Conservation (phyloP, 2,797 vertebrate genomes). For the Macropus fuliginosus region DNA sequence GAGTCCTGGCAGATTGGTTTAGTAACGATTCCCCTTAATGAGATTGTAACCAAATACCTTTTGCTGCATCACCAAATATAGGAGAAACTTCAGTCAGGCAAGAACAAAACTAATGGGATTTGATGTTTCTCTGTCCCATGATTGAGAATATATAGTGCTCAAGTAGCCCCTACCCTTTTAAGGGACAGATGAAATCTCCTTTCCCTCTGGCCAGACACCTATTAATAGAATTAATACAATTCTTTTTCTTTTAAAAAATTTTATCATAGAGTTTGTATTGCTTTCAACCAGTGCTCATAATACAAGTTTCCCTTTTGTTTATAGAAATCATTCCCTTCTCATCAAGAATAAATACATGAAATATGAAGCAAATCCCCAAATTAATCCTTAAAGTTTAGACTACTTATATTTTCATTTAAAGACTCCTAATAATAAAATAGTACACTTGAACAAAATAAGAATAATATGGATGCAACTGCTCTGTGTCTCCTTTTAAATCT, state of each 20-base stretch:
- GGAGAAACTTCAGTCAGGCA: background rate
- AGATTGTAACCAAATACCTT: slow-evolving; percentile 24
- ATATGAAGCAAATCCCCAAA: background rate
- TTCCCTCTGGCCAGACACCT: background rate
- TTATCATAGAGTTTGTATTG: background rate
- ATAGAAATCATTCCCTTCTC: background rate
- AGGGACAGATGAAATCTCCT: background rate
- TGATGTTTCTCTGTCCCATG: background rate
- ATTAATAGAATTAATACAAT: background rate
- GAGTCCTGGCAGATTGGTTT: slow-evolving; percentile 50
- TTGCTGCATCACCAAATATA: background rate
- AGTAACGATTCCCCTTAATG: slow-evolving; percentile 77
- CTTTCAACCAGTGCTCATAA: background rate
- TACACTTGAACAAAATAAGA: background rate
- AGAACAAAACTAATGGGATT: slow-evolving; percentile 8
- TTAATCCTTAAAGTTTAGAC: background rate
- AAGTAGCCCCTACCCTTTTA: background rate
- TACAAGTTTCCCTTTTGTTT: background rate
- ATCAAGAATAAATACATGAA: background rate
- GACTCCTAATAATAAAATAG: background rate
- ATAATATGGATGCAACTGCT: background rate
- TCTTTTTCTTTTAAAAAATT: background rate
- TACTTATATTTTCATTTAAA: background rate
- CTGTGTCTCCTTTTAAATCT: background rate
- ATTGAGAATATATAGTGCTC: background rate